Conservation (phyloP, 1,140 invertebrate species). For the Trachelipus rathkii region DNA sequence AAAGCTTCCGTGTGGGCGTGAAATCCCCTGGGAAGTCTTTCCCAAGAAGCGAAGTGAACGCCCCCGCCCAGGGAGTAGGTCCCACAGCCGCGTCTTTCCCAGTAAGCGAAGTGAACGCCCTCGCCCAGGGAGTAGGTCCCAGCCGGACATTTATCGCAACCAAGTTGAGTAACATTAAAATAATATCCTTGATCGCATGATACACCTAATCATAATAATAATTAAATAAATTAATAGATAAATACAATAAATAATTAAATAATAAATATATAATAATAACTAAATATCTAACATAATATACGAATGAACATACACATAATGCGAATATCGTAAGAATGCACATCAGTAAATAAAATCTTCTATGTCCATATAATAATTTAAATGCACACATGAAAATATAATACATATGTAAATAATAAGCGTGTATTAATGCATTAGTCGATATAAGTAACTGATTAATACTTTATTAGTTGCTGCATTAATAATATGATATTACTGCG, state of each 20-base stretch:
- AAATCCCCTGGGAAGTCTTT: conserved; percentile 53
- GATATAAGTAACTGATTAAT: too few species aligned
- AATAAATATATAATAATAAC: too few species aligned
- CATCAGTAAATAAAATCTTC: too few species aligned
- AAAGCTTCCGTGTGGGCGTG: conserved; percentile 52
- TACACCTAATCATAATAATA: conserved; percentile 49
- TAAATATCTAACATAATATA: background rate
- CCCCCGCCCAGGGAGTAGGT: conserved; percentile 58
- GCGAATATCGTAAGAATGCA: too few species aligned
- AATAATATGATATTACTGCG: too few species aligned
- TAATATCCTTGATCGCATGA: conserved; percentile 56
- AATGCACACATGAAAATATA: too few species aligned
- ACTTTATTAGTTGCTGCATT: too few species aligned
- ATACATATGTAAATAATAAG: too few species aligned
- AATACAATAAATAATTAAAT: too few species aligned
- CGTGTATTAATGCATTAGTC: too few species aligned
- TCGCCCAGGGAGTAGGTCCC: conserved; percentile 58
- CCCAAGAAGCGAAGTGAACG: conserved; percentile 55
- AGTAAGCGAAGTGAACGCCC: conserved; percentile 55
- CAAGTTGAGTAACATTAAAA: conserved; percentile 51
- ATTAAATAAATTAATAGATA: background rate
- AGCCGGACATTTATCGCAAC: conserved; percentile 54
- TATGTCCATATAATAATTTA: too few species aligned
- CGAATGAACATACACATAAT: background rate
- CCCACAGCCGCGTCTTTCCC: conserved; percentile 53